Base-by-base conservation (phyloP, 2,888 invertebrate genomes). In the Herminia tarsipennalis region DNA sequence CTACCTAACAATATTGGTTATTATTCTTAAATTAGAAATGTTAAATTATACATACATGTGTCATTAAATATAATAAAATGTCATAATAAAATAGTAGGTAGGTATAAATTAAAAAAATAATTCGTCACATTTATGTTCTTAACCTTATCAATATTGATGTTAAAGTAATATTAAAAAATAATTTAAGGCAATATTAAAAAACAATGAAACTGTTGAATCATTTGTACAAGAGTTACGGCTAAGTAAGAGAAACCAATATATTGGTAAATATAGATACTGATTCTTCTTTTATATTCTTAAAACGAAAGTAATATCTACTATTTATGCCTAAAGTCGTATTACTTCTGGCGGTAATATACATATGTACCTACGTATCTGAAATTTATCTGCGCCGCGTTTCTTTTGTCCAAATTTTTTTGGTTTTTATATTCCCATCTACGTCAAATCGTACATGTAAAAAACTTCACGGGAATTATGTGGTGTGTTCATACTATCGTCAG, bases 11-110 rank as follows among this genome's bases (percentile, higher is more conserved):
- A 20, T 46, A 42, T 21, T 32, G 17, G 30, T 32, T 20, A 43
- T 25, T 41, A 54, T 13, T 24, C 42, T 47, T 36, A 32, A 39
- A 2, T 44, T 42, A 43, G 6, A 17, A 41, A 28, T 38, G 29
- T 22, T 30, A n/a, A n/a, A n/a, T n/a, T n/a, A n/a, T n/a, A n/a
- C n/a, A n/a, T n/a, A n/a, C n/a, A n/a, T n/a, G n/a, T n/a, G n/a
- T n/a, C n/a, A n/a, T n/a, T n/a, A n/a, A n/a, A n/a, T n/a, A n/a
- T n/a, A n/a, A n/a, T n/a, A n/a, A n/a, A n/a, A n/a, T n/a, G n/a
- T n/a, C n/a, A n/a, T n/a, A n/a, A n/a, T n/a, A n/a, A n/a, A n/a
- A 21, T 33, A 21, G 10, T 33, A 21, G 6, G 1, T 34, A 22
- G 21, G 22, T 34, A 13, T 34, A 34, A 5, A 14, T 12, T 14